phyloP scores from a whole-genome alignment of 2,113 vertebrate genomes.

The Microtus richardsoni region DNA sequence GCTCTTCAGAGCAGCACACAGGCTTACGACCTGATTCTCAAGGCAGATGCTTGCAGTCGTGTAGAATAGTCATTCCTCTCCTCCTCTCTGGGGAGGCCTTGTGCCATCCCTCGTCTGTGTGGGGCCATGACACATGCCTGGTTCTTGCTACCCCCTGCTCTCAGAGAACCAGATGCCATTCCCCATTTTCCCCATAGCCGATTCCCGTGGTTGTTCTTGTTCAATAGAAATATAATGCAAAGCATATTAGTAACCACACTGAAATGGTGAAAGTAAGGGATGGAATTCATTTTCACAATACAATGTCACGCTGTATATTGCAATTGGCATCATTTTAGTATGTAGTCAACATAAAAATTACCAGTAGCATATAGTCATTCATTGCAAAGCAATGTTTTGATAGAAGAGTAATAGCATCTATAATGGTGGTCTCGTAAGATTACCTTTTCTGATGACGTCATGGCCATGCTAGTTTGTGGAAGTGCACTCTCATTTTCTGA shows the following conservation, averaged over 20 bases:
- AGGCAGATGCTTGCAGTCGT: neutral
- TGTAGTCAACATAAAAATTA: constrained; percentile 22
- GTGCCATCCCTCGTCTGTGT: neutral
- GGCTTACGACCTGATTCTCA: neutral
- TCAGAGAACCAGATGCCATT: neutral
- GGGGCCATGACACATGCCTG: neutral
- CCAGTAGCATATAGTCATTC: neutral
- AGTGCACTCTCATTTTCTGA: neutral
- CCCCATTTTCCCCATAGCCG: neutral
- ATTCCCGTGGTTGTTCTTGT: neutral
- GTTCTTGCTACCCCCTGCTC: neutral
- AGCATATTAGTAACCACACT: neutral
- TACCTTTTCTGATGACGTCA: neutral
- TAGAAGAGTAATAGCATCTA: neutral
- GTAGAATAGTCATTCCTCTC: neutral
- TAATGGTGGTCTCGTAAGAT: neutral
- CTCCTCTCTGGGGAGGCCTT: neutral
- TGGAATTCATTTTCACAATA: neutral
- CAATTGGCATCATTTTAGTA: neutral
- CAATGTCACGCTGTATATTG: neutral
- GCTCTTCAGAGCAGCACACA: neutral
- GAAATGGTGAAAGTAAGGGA: neutral
- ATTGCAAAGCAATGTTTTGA: neutral
- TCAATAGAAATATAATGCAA: neutral
- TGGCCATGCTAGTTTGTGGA: neutral